Evolutionary conservation across 2,888 invertebrate species (phyloP), one percentile per base, ranked within the genome.

Genomic region (Archips crataeganus): DNA sequence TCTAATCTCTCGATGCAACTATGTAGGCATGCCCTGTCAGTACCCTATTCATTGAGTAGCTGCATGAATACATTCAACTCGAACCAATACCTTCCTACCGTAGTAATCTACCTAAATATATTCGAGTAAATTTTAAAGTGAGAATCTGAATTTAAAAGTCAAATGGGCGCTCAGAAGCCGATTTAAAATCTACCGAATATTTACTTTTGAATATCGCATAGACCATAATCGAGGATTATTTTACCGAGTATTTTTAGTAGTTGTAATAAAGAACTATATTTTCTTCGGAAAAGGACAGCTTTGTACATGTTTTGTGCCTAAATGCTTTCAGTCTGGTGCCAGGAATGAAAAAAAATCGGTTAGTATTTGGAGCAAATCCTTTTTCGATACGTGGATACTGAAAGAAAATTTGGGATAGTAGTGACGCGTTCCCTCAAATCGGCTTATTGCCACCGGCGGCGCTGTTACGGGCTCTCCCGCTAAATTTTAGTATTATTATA

Each of bases 101-200:
- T 34, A 51, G 47, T 47, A 60, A 13, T 11, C 61, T 39, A 61
- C 34, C 49, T 47, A 70, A 42, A 59, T 61, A 34, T 42, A 63
- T 47, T 77, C 76, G 78, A 84, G 78, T 77, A 79, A 76, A 80
- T 80, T 83, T 82, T 75, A 83, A 81, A 83, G 77, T 78, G 78
- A 75, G 81, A 78, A 79, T 77, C 78, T 69, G 75, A 78, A 85
- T 87, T 86, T 87, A 81, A 87, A 87, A 88, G 83, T 87, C 86
- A 84, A 85, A 85, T 84, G 84, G 78, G 77, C 74, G 59, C 73
- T 77, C 70, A 78, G 71, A 68, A 75, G 69, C 72, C 77, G 79
- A 59, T 51, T 78, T 65, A 76, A 75, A 71, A 60, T 62, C 69
- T 51, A 49, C 11, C 59, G 64, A 60, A 74, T 69, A 74, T 74